Conservation (phyloP, 2,797 vertebrate species). For the Dendrocincla fuliginosa region DNA sequence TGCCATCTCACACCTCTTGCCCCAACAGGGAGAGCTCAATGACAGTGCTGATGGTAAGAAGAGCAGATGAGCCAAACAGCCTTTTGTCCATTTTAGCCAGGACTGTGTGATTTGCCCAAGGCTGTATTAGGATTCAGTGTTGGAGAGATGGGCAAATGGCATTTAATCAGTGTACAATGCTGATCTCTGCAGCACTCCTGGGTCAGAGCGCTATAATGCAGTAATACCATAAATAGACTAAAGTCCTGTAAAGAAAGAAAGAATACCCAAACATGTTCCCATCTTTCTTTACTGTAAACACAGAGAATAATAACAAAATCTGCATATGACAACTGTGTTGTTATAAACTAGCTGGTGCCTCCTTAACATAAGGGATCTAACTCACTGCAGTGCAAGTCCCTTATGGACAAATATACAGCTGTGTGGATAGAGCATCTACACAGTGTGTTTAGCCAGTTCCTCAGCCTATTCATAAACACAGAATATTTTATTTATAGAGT, state of each 20-base stretch:
- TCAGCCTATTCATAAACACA: constrained; percentile 24
- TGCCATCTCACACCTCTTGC: background rate
- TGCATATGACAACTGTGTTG: background rate
- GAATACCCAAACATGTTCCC: background rate
- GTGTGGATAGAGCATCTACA: background rate
- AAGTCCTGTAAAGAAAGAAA: constrained; percentile 27
- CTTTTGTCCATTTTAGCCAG: background rate
- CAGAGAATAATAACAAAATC: background rate
- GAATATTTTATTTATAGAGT: constrained; percentile 18
- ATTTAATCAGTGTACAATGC: background rate
- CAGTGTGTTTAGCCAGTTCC: background rate
- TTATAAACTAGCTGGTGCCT: background rate
- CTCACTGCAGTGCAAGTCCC: background rate
- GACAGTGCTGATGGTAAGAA: background rate
- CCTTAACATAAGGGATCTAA: constrained; percentile 23
- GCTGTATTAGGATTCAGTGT: background rate
- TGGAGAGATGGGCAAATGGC: background rate
- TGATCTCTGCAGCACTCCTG: constrained; percentile 35
- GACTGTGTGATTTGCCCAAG: constrained; percentile 1
- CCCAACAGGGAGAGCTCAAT: background rate
- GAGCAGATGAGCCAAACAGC: background rate
- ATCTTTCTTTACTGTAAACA: background rate
- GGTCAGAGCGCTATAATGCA: constrained; percentile 2
- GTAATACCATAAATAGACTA: constrained; percentile 17
- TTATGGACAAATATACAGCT: constrained; percentile 41